Conservation (phyloP, 1,140 invertebrate species). For the Hypothenemus hampei region DNA sequence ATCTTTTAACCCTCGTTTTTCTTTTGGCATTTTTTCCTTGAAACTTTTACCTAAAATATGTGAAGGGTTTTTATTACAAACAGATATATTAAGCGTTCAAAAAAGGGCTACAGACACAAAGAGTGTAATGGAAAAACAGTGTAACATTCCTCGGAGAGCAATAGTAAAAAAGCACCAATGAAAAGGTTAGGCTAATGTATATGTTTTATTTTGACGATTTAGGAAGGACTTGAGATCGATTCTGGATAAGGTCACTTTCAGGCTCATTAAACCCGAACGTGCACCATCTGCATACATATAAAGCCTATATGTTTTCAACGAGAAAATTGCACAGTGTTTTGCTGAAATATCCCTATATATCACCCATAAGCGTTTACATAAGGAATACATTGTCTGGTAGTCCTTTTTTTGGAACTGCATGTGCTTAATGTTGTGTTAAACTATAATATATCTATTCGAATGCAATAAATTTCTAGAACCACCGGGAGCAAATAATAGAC, state of each 20-base stretch:
- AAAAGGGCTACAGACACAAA: slow-evolving; percentile 25
- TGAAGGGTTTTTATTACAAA: slow-evolving; percentile 25
- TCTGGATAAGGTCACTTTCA: slow-evolving; percentile 24
- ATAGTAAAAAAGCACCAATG: slow-evolving; percentile 22
- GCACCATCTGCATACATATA: slow-evolving; percentile 21
- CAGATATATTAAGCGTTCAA: slow-evolving; percentile 22
- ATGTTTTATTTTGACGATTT: slow-evolving; percentile 26
- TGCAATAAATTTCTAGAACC: slow-evolving; percentile 1
- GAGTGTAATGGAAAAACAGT: slow-evolving; percentile 25
- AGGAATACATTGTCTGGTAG: too few relatives aligned
- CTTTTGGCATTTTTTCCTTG: slow-evolving; percentile 11
- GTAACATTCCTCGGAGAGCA: slow-evolving; percentile 21
- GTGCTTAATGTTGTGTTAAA: too few relatives aligned
- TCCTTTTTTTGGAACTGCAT: too few relatives aligned
- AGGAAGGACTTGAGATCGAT: slow-evolving; percentile 21
- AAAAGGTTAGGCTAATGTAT: slow-evolving; percentile 23
- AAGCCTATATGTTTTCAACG: slow-evolving; percentile 9
- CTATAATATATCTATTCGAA: background rate
- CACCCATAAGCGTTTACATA: slow-evolving; percentile 10
- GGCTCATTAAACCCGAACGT: slow-evolving; percentile 22
- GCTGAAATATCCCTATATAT: slow-evolving; percentile 9
- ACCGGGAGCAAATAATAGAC: slow-evolving; percentile 4
- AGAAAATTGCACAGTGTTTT: slow-evolving; percentile 16
- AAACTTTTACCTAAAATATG: slow-evolving; percentile 19
- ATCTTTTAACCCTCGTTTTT: slow-evolving; percentile 9